These are phyloP conservation scores for Chrysodeixis includens DNA, from an alignment of 2,888 invertebrate genomes.

Conservation along the genomic window DNA sequence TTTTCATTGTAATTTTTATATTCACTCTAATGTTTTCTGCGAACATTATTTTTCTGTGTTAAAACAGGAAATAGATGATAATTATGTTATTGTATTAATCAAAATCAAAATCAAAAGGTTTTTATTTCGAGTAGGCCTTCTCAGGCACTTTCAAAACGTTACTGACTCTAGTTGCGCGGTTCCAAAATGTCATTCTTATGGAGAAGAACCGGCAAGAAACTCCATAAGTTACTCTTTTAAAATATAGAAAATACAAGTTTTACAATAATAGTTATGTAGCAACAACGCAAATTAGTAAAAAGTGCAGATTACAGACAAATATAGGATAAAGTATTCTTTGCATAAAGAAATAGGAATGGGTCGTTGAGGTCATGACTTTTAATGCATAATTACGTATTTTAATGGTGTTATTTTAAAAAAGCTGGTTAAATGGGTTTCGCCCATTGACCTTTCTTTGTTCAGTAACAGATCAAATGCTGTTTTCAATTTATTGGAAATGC, in stretches of 20 bases:
- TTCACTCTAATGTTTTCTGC: constrained; percentile 36
- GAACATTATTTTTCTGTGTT: constrained; percentile 25
- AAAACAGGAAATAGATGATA: constrained; percentile 28
- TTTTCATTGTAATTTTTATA: constrained; percentile 40
- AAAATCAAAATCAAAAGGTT: too few relatives aligned
- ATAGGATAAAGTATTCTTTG: too few relatives aligned
- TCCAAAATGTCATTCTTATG: too few relatives aligned
- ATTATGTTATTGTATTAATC: constrained; percentile 46
- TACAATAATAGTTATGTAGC: too few relatives aligned
- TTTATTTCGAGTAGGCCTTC: too few relatives aligned
- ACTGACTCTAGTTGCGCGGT: too few relatives aligned
- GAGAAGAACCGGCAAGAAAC: too few relatives aligned
- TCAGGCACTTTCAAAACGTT: too few relatives aligned
- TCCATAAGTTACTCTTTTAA: too few relatives aligned
- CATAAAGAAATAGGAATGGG: constrained; percentile 38
- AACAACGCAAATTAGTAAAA: too few relatives aligned
- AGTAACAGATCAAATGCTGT: background rate
- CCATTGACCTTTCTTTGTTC: background rate
- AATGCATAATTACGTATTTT: constrained; percentile 34
- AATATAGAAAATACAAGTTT: too few relatives aligned
- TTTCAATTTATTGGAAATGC: constrained; percentile 20
- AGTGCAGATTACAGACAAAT: too few relatives aligned
- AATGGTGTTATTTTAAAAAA: constrained; percentile 5
- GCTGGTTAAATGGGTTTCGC: background rate
- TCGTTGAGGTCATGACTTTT: constrained; percentile 14